Evolutionary conservation across 2,888 invertebrate species (phyloP).

Genomic region (Troides helena): DNA sequence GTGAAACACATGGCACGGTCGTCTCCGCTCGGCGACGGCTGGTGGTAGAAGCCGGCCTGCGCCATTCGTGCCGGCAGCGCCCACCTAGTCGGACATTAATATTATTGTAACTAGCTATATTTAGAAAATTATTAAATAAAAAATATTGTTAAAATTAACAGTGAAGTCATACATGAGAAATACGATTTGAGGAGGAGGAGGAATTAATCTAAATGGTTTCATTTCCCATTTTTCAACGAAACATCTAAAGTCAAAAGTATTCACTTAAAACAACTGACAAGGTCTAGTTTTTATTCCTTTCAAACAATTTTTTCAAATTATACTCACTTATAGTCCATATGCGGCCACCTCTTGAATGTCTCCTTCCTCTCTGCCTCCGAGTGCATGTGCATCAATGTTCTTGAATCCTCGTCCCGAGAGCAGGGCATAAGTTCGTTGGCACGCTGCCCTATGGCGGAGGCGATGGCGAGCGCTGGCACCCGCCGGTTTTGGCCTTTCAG

Average conservation of each 20-base stretch:
- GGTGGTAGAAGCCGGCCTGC: constrained; percentile 97
- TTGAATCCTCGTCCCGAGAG: constrained; percentile 71
- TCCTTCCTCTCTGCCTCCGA: constrained; percentile 94
- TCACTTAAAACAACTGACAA: too few species aligned
- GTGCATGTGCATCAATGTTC: constrained; percentile 94
- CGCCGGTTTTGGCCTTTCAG: constrained; percentile 90
- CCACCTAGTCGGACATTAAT: constrained; percentile 82
- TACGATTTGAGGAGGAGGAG: too few species aligned
- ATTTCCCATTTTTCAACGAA: too few species aligned
- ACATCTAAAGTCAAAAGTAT: too few species aligned
- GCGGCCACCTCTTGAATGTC: constrained; percentile 97
- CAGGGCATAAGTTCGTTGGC: constrained; percentile 87
- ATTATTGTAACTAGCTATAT: background rate
- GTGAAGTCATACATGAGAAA: too few species aligned
- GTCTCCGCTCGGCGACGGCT: constrained; percentile 93
- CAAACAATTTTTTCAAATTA: too few species aligned
- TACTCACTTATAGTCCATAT: constrained; percentile 95
- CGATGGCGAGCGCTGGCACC: constrained; percentile 92
- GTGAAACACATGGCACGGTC: constrained; percentile 98
- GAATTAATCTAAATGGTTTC: too few species aligned
- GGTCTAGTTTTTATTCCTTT: too few species aligned
- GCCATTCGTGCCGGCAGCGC: constrained; percentile 97
- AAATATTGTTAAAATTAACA: too few species aligned
- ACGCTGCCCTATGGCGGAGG: constrained; percentile 93
- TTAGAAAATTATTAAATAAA: too few species aligned